Conservation (phyloP, 92 coral and sea anemone genomes). For the Parazoanthus swiftii region DNA sequence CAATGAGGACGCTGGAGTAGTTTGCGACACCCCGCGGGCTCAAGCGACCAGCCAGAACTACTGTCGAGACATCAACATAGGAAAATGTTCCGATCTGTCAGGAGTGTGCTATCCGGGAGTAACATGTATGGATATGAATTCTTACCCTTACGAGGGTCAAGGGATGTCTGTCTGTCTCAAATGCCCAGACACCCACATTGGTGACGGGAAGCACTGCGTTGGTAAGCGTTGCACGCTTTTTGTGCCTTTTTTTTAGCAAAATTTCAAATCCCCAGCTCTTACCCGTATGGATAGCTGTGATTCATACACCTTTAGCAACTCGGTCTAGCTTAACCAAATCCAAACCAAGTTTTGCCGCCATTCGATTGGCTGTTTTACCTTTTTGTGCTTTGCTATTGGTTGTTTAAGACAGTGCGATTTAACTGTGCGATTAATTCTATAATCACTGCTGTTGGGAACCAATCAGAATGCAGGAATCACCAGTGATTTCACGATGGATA, state of each 20-base stretch:
- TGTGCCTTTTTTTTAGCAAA: not conserved
- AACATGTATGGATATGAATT: constrained; percentile 63
- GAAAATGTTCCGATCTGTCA: constrained; percentile 19
- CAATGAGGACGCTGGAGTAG: constrained; percentile 79
- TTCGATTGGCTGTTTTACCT: too few relatives aligned
- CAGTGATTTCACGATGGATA: too few relatives aligned
- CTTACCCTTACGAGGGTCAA: constrained; percentile 42
- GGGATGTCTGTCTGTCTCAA: constrained; percentile 72
- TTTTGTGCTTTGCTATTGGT: too few relatives aligned
- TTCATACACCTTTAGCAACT: too few relatives aligned
- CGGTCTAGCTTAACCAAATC: too few relatives aligned
- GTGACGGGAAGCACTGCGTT: constrained; percentile 83
- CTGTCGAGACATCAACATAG: constrained; percentile 60
- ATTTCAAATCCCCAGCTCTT: too few relatives aligned
- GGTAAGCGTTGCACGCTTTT: constrained; percentile 40
- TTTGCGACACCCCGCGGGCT: constrained; percentile 71
- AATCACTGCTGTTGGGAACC: too few relatives aligned
- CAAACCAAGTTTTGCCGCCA: too few relatives aligned
- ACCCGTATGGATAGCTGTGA: too few relatives aligned
- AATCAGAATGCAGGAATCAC: too few relatives aligned
- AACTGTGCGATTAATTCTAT: too few relatives aligned
- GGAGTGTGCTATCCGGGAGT: constrained; percentile 45
- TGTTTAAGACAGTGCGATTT: too few relatives aligned
- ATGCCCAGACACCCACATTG: constrained; percentile 71
- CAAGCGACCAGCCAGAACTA: constrained; percentile 74